Conservation (phyloP, 2,888 invertebrate species). For the Cosmia pyralina region DNA sequence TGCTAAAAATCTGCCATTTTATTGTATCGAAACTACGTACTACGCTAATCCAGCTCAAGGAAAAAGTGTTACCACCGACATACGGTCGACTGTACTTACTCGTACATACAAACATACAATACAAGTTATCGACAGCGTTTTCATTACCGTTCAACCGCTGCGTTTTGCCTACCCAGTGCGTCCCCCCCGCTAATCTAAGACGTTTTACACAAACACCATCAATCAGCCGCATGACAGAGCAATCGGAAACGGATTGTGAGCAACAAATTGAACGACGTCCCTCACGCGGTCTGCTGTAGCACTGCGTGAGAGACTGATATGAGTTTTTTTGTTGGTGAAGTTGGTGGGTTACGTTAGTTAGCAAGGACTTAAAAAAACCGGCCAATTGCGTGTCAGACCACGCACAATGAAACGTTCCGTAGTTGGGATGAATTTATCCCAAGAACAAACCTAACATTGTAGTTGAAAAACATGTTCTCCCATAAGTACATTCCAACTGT, state of each 20-base stretch:
- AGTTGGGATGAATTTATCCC: no score
- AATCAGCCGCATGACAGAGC: conserved; percentile 76
- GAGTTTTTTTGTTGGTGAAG: conserved; percentile 2
- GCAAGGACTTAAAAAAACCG: not conserved
- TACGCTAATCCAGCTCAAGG: not conserved
- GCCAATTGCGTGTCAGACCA: no score
- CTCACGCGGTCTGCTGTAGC: conserved; percentile 11
- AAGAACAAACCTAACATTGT: no score
- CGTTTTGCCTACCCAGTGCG: conserved; percentile 57
- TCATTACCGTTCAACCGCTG: not conserved
- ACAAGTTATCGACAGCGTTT: not conserved
- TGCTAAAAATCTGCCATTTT: not conserved
- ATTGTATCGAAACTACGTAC: not conserved
- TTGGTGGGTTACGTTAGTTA: not conserved
- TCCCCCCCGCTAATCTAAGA: conserved; percentile 55
- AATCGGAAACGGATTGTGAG: conserved; percentile 75
- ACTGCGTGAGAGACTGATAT: conserved; percentile 7
- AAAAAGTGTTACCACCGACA: not conserved
- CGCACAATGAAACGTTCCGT: no score
- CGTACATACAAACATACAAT: no score
- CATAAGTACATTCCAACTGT: no score
- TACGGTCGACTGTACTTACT: no score
- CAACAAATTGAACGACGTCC: conserved; percentile 71
- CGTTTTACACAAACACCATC: conserved; percentile 77
- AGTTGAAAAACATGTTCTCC: no score